phyloP scores from a whole-genome alignment of 2,888 invertebrate species.

The Rhagium mordax region DNA sequence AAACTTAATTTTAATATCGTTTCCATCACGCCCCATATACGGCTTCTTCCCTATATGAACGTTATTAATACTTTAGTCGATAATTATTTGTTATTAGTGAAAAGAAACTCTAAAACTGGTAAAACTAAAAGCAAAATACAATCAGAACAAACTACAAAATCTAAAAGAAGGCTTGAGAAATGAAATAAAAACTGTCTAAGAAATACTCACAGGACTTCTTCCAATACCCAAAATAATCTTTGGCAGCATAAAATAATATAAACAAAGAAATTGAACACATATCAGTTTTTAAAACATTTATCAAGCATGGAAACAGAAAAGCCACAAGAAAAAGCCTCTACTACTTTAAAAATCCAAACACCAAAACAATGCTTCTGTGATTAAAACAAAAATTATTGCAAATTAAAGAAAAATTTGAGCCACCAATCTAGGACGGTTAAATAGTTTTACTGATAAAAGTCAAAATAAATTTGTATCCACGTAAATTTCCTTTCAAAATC shows the following conservation, averaged over 20 bases:
- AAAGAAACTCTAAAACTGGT: neutral
- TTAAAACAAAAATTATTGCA: conserved; percentile 42
- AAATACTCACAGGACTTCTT: conserved; percentile 66
- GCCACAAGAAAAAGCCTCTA: conserved; percentile 41
- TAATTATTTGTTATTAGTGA: neutral
- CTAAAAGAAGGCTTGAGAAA: conserved; percentile 46
- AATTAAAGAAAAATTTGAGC: conserved; percentile 43
- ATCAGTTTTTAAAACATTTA: conserved; percentile 55
- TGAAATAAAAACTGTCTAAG: conserved; percentile 52
- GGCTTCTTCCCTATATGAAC: neutral
- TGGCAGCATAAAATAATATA: conserved; percentile 53
- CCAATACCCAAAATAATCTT: conserved; percentile 64
- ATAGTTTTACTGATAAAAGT: neutral
- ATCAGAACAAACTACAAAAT: conserved; percentile 14
- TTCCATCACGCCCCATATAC: neutral
- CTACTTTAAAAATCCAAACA: conserved; percentile 45
- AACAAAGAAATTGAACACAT: conserved; percentile 21
- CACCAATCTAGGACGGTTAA: conserved; percentile 34
- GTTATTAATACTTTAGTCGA: neutral
- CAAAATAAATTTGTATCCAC: conserved; percentile 45
- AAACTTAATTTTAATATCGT: neutral
- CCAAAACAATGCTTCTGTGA: conserved; percentile 49
- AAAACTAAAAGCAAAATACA: conserved; percentile 9
- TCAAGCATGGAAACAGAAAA: conserved; percentile 50
- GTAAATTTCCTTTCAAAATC: conserved; percentile 62